Evolutionary conservation across 2,113 vertebrate species (phyloP).

Genomic region (Amazona vittata): DNA sequence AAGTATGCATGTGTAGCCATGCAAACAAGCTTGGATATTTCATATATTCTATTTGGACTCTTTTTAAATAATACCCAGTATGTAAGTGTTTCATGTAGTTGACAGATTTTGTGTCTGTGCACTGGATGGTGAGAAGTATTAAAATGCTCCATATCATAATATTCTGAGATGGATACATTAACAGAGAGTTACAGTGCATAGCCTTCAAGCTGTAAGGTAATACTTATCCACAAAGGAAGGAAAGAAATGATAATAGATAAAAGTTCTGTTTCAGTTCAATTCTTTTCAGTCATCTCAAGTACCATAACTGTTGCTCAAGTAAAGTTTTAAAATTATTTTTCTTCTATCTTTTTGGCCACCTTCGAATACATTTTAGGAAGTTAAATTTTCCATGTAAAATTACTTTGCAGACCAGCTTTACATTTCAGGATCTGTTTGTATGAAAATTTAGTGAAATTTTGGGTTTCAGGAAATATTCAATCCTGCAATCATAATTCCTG

Average conservation of each 20-base stretch:
- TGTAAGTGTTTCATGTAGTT: background rate
- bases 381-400: background rate
- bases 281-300: background rate
- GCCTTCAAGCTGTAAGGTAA: background rate
- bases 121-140: background rate
- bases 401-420: background rate
- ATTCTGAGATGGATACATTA: background rate
- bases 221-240: background rate
- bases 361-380: background rate
- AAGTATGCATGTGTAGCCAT: background rate
- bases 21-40: background rate
- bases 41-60: background rate
- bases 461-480: background rate
- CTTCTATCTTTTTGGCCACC: background rate
- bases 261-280: background rate
- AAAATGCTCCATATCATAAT: slow-evolving; percentile 59
- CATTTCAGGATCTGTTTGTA: background rate
- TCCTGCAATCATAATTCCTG: background rate
- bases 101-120: background rate
- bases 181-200: background rate
- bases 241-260: background rate
- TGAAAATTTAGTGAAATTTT: background rate
- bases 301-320: background rate
- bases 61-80: background rate
- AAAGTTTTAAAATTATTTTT: background rate